Evolutionary conservation across 2,797 vertebrate genomes (phyloP), one percentile per base, ranked within the genome.

Genomic region (Enteromius fasciolatus): DNA sequence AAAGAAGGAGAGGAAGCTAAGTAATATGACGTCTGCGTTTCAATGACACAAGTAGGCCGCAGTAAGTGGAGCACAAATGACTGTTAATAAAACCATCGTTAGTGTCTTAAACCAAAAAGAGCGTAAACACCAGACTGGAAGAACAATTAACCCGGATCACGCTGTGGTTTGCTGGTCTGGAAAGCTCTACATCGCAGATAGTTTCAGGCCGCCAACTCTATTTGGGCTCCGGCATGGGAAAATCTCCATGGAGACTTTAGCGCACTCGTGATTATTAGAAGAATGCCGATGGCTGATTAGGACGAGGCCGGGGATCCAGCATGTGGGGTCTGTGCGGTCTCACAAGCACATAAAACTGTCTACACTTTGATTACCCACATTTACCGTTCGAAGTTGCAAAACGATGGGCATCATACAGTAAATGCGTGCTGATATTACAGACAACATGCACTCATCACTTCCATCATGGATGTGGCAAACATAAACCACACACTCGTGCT

Each of bases 221-320:
- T 86, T 87, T 84, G 48, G 80, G 69, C 46, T 63, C 61, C 67
- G 57, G 63, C 82, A 83, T 78, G 80, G 80, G 82, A 87, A 87
- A 80, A 76, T 85, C 82, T 85, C 84, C 85, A 50, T 46, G 86
- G 84, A 85, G 84, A 85, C 70, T 72, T 76, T 39, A 76, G 63
- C 80, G 70, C 59, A 20, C 46, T 64, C 15, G 54, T 54, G 86
- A 78, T 84, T 83, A 87, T 87, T 78, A 78, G n/a, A 66, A 52
- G 75, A 84, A 87, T 86, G 77, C 80, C 33, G 75, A 68, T 18
- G 70, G 76, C 64, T 88, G 59, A 84, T 86, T 82, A 83, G 72
- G 61, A 74, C 20, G 48, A 25, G 64, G 48, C 25, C 48, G 64
- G n/a, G 1, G 59, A 17, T 31, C 28, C 59, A 63, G 59, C 59